phyloP scores from a whole-genome alignment of 1,140 invertebrate genomes.

The Arctopsyche grandis region DNA sequence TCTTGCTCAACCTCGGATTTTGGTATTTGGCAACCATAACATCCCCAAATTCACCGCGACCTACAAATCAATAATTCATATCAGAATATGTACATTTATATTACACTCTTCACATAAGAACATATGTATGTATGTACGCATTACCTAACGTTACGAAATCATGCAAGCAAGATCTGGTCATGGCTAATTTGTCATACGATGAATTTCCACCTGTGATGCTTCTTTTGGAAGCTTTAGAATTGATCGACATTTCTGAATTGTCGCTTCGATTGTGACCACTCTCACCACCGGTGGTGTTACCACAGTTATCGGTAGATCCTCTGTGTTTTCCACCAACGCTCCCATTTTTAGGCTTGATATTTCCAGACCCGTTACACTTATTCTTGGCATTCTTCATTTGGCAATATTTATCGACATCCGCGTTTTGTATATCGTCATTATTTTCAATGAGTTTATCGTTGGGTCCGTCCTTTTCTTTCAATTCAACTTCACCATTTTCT shows the following conservation, averaged over 20 bases:
- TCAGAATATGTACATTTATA: background rate
- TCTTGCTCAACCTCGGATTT: conserved; percentile 56
- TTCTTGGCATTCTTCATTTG: conserved; percentile 39
- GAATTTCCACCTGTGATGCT: conserved; percentile 59
- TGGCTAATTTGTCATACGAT: conserved; percentile 80
- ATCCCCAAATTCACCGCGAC: conserved; percentile 91
- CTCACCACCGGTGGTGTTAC: conserved; percentile 57
- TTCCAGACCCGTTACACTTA: conserved; percentile 42
- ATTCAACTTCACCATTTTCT: conserved; percentile 51
- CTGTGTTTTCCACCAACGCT: conserved; percentile 22
- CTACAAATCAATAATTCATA: conserved; percentile 58
- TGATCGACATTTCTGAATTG: conserved; percentile 82
- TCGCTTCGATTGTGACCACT: conserved; percentile 78
- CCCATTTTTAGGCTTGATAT: conserved; percentile 35
- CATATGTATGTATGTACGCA: too few relatives aligned
- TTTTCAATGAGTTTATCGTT: conserved; percentile 48
- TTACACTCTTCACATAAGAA: background rate
- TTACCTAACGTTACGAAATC: conserved; percentile 81
- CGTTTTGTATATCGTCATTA: conserved; percentile 37
- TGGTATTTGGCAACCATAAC: conserved; percentile 78
- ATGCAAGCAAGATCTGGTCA: conserved; percentile 77
- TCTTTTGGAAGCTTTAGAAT: conserved; percentile 76
- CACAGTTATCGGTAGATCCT: conserved; percentile 25
- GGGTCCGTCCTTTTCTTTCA: conserved; percentile 49
- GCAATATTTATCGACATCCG: conserved; percentile 27